Evolutionary conservation across 2,888 invertebrate genomes (phyloP), one percentile per base, ranked within the genome.

Genomic region (Tiliacea aurago): DNA sequence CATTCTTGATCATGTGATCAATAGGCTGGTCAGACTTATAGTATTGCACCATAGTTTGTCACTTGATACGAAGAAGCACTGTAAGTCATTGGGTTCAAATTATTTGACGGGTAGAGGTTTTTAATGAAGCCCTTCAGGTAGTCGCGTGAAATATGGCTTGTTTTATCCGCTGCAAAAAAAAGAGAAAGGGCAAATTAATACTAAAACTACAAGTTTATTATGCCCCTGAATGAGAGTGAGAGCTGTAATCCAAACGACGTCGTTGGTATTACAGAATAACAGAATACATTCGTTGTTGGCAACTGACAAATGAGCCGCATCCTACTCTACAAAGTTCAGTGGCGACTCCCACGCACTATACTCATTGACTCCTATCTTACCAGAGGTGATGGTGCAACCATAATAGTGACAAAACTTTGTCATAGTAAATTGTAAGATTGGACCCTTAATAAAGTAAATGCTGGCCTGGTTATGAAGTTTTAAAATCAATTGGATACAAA

Each of bases 291-390:
- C 77, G 80, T 88, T 87, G 91, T 90, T 91, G 91, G 90, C 90
- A 93, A 91, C 80, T 80, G 59, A 64, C 93, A 93, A 95, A 95
- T 94, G 91, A 92, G 91, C 86, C 88, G 92, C 94, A 94, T 95
- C 96, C 95, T 95, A 92, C 91, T 92, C 92, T 90, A 91, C 90
- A 90, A 92, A 95, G 94, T 94, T 94, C 94, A 94, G 91, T 94
- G 93, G 85, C 92, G 93, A 92, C 93, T 91, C 95, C 93, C 91
- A 91, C 92, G 85, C 90, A 70, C 81, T 74, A 86, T 82, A 86
- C 91, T 93, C 93, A 93, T 94, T 95, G 93, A 94, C 91, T 93
- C 89, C 88, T 87, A 89, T 89, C 88, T 86, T 86, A 81, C 87
- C 80, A 87, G 86, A 88, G 88, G 81, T 84, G 89, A 87, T 93